Evolutionary conservation across 2,888 invertebrate species (phyloP).

Genomic region (Epiperipatus broadwayi): DNA sequence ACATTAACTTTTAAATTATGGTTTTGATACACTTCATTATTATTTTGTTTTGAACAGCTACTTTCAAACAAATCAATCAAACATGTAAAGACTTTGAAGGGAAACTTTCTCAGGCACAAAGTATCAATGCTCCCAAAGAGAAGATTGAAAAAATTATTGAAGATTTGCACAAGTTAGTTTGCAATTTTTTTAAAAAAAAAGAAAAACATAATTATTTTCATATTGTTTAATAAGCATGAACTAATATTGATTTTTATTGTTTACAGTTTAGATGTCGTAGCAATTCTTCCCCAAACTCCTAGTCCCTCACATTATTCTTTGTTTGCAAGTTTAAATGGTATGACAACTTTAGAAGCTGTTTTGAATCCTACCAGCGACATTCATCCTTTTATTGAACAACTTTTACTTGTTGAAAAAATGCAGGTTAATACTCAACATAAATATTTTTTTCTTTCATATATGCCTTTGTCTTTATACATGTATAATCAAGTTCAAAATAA

Average conservation of each 20-base stretch:
- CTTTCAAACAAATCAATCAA: slow-evolving; percentile 46
- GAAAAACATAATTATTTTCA: slow-evolving; percentile 13
- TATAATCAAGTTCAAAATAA: too few relatives aligned
- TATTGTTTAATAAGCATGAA: not conserved
- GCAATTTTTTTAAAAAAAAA: slow-evolving; percentile 10
- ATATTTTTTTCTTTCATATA: too few relatives aligned
- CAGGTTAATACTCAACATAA: too few relatives aligned
- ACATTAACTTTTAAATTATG: too few relatives aligned
- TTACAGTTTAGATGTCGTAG: slow-evolving; percentile 13
- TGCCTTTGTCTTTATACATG: too few relatives aligned
- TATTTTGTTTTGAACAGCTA: slow-evolving; percentile 28
- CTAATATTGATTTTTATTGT: not conserved
- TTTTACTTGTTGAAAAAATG: slow-evolving; percentile 61
- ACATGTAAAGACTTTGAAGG: slow-evolving; percentile 52
- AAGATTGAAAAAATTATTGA: slow-evolving; percentile 18
- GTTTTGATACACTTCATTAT: slow-evolving; percentile 1
- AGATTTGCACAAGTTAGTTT: slow-evolving; percentile 14
- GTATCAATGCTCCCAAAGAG: slow-evolving; percentile 17
- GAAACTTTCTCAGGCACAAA: slow-evolving; percentile 17
- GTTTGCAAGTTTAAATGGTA: slow-evolving; percentile 24
- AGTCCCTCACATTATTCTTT: slow-evolving; percentile 21
- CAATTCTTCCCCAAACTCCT: slow-evolving; percentile 1
- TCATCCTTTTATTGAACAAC: slow-evolving; percentile 54
- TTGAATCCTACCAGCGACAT: slow-evolving; percentile 67
- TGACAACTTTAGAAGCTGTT: slow-evolving; percentile 63